Evolutionary conservation across 2,888 invertebrate genomes (phyloP).

Genomic region (Drosophila monieri): DNA sequence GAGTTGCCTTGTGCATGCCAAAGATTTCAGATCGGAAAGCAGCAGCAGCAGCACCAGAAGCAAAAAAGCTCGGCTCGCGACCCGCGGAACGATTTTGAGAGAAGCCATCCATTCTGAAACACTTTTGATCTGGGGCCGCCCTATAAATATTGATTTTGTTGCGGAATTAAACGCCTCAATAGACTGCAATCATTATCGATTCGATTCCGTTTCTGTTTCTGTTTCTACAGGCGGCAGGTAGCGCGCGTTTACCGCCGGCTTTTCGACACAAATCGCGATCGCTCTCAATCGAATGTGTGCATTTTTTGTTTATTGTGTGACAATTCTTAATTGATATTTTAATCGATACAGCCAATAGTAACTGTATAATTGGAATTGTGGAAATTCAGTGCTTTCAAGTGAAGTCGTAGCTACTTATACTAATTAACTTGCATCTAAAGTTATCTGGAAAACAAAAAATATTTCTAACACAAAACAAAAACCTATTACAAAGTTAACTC

Average conservation of each 20-base stretch:
- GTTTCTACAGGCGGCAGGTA: slow-evolving; percentile 8
- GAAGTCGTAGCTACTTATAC: slow-evolving; percentile 5
- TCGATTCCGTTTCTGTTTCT: slow-evolving; percentile 8
- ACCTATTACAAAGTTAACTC: slow-evolving; percentile 2
- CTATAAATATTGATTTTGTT: slow-evolving; percentile 25
- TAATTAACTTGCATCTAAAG: neutral
- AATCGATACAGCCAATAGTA: slow-evolving; percentile 23
- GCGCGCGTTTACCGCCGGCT: slow-evolving; percentile 61
- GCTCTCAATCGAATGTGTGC: slow-evolving; percentile 43
- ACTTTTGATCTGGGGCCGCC: neutral
- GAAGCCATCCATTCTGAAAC: slow-evolving; percentile 4
- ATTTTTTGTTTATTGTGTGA: slow-evolving; percentile 67
- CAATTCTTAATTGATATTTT: slow-evolving; percentile 40
- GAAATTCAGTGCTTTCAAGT: slow-evolving; percentile 13
- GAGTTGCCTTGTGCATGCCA: slow-evolving; percentile 81
- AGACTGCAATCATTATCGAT: slow-evolving; percentile 4
- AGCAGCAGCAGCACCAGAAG: slow-evolving; percentile 43
- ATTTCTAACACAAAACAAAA: neutral
- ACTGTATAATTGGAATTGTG: slow-evolving; percentile 34
- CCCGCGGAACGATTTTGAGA: slow-evolving; percentile 43
- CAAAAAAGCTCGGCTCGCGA: slow-evolving; percentile 65
- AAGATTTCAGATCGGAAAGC: slow-evolving; percentile 76
- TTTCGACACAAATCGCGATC: slow-evolving; percentile 50
- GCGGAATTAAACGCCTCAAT: slow-evolving; percentile 11
- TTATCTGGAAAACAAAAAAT: slow-evolving; percentile 2